Evolutionary conservation across 1,140 invertebrate species (phyloP), one percentile per base, ranked within the genome.

Genomic region (Trachymyrmex septentrionalis): DNA sequence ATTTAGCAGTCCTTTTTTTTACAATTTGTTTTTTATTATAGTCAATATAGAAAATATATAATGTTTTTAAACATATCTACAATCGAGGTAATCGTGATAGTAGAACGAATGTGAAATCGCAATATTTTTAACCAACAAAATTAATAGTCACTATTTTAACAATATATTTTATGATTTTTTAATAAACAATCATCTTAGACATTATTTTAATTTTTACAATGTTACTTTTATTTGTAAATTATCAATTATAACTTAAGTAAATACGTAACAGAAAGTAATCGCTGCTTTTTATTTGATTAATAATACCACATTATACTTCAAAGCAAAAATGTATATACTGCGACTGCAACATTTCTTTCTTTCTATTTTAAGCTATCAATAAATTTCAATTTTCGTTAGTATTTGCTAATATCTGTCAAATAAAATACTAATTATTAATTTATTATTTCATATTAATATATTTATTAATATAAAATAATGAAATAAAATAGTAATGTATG

Each of bases 61-160:
- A 67, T 67, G 30, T 75, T 75, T 19, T 57, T 55, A 57, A 57
- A 75, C 3, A 72, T 5, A 53, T 44, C 9, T 44, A 44, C 44
- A 53, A 75, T 75, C 30, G 53, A 75, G 30, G 30, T 75, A 75
- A 75, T 75, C 21, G 53, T 75, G 53, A 75, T 30, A 75, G 72
- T 75, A 30, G 53, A 53, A 57, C 72, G n/a, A 75, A 75, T 75
- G 72, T 75, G 53, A 75, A 75, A 75, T 75, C 53, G 53, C 7
- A 59, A 75, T 57, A 7, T 57, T 75, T 55, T 75, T 53, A 38
- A 75, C 12, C 7, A 7, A 57, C 14, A 57, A 57, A 55, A 55
- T 55, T 73, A 73, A 44, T 48, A 75, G 7, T 75, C 1, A 75
- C 30, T 75, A 73, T 55, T 57, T 57, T 75, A 67, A 44, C 10